Conservation (phyloP, 2,888 invertebrate genomes). For the Rhamphomyia laevipes region DNA sequence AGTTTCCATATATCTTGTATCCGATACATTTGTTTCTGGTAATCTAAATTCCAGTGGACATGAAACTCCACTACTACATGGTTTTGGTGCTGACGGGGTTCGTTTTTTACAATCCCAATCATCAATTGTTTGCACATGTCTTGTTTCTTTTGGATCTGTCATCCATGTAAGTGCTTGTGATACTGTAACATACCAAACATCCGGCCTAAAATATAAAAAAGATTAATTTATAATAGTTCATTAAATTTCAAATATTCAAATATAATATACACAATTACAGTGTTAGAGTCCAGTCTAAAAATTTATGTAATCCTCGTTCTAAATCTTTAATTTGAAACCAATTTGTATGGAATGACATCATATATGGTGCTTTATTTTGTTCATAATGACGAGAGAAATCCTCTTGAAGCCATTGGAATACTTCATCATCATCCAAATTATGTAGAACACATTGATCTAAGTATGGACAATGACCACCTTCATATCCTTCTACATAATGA, state of each 20-base stretch:
- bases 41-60: constrained; percentile 72
- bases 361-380: constrained; percentile 80
- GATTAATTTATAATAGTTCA: neutral
- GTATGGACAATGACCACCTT: constrained; percentile 87
- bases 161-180: constrained; percentile 87
- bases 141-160: constrained; percentile 67
- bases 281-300: constrained; percentile 66
- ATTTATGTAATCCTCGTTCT: constrained; percentile 72
- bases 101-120: constrained; percentile 71
- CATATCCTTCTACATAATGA: constrained; percentile 76
- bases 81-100: constrained; percentile 56
- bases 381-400: constrained; percentile 77
- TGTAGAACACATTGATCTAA: constrained; percentile 86
- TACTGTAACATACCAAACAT: constrained; percentile 76
- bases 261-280: constrained; percentile 43
- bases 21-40: constrained; percentile 62
- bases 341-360: constrained; percentile 94
- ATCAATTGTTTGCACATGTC: constrained; percentile 58
- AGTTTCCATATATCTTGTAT: constrained; percentile 78
- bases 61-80: constrained; percentile 70
- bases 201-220: constrained; percentile 46
- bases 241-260: neutral
- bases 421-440: constrained; percentile 66
- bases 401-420: constrained; percentile 79
- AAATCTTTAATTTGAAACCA: constrained; percentile 87